Percentiles rank a stretch among this genome's conserved stretches.
Evolutionary conservation across 2,113 vertebrate species (phyloP).

Genomic region (Pterocles burchelli): DNA sequence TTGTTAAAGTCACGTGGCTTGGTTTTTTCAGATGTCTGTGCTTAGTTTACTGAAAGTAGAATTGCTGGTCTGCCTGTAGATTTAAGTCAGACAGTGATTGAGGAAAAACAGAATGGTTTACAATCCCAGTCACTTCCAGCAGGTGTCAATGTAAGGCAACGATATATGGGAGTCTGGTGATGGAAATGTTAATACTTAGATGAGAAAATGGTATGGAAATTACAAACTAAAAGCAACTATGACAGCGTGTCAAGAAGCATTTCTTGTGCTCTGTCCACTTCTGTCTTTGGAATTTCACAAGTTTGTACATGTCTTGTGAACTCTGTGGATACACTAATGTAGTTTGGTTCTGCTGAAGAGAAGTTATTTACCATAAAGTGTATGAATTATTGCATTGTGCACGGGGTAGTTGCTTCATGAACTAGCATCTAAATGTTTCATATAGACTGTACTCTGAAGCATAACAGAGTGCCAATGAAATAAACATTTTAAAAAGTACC

Average conservation of each 20-base stretch:
- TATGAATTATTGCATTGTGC: not conserved
- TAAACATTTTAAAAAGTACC: not conserved
- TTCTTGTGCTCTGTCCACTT: not conserved
- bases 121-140: slow-evolving; percentile 71
- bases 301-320: not conserved
- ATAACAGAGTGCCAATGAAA: not conserved
- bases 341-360: not conserved
- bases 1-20: not conserved
- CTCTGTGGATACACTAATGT: not conserved
- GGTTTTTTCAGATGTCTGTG: not conserved
- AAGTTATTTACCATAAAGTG: not conserved
- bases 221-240: slow-evolving; percentile 45
- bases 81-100: not conserved
- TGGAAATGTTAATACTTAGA: not conserved
- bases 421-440: not conserved
- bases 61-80: not conserved
- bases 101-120: not conserved
- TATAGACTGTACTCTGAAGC: not conserved
- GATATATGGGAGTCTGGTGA: slow-evolving; percentile 51
- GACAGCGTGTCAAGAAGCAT: not conserved
- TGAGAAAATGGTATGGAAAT: slow-evolving; percentile 33
- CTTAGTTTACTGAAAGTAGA: not conserved
- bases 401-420: not conserved
- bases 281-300: not conserved
- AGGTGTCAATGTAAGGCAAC: slow-evolving; percentile 83